A percentile compares a stretch with the other conserved stretches of the same genome.
Conservation (phyloP, 2,113 vertebrate genomes). For the Acanthisitta chloris region DNA sequence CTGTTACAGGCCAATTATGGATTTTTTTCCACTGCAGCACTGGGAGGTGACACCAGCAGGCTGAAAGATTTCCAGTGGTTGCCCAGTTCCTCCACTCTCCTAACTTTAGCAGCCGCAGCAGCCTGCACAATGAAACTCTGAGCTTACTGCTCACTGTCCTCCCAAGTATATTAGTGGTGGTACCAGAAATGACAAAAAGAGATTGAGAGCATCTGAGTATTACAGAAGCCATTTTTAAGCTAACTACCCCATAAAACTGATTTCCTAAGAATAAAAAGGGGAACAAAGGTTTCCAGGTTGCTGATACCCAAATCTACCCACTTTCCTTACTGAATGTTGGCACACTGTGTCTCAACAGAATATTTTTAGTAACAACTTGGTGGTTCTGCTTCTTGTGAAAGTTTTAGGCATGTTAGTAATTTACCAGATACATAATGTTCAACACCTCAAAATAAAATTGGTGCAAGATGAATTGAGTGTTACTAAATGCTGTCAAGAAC, state of each 20-base stretch:
- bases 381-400: neutral
- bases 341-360: neutral
- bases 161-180: neutral
- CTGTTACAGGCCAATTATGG: neutral
- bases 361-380: neutral
- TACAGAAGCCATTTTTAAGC: neutral
- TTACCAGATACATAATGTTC: too few relatives aligned
- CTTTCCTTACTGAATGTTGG: neutral
- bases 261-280: neutral
- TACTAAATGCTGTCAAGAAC: neutral
- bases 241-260: neutral
- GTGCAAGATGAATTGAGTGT: neutral
- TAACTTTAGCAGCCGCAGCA: neutral
- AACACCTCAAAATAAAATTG: neutral
- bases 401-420: neutral
- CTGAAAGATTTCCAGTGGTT: neutral
- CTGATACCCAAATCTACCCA: neutral
- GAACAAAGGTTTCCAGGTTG: neutral
- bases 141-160: neutral
- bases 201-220: neutral
- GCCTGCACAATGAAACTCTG: neutral
- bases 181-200: neutral
- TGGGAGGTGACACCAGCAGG: neutral
- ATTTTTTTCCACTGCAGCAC: neutral
- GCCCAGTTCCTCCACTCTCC: neutral